phyloP scores from a whole-genome alignment of 1,140 invertebrate species.

The Pinna nobilis region DNA sequence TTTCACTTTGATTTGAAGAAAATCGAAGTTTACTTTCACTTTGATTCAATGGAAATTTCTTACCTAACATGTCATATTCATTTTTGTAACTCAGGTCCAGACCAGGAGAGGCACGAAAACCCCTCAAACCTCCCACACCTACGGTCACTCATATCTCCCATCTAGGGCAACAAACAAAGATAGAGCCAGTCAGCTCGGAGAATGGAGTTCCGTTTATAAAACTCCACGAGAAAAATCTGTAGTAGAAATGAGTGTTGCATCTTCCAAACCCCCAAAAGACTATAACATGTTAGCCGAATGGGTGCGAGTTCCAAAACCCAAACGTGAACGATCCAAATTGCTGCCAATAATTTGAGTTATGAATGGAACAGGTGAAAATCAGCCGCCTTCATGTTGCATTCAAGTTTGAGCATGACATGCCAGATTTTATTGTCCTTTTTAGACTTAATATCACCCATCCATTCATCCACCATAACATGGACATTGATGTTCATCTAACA shows the following conservation, averaged over 20 bases:
- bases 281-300: slow-evolving; percentile 21
- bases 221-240: slow-evolving; percentile 22
- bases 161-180: slow-evolving; percentile 3
- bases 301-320: slow-evolving; percentile 23
- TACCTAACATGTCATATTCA: no score
- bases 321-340: slow-evolving; percentile 33
- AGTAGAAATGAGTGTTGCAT: slow-evolving; percentile 13
- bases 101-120: not conserved
- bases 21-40: no score
- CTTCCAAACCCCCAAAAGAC: slow-evolving; percentile 26
- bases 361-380: no score
- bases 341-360: slow-evolving; percentile 34
- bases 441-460: no score
- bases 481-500: no score
- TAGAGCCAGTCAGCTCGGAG: not conserved
- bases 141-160: not conserved
- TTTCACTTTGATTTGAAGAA: no score
- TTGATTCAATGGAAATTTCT: no score
- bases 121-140: not conserved
- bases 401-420: no score
- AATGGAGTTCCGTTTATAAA: slow-evolving; percentile 36
- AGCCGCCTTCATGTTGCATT: no score
- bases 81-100: no score
- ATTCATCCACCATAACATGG: no score
- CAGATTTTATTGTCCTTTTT: no score